Evolutionary conservation across 2,797 vertebrate species (phyloP), one percentile per base, ranked within the genome.

Genomic region (Sebastes itinus): DNA sequence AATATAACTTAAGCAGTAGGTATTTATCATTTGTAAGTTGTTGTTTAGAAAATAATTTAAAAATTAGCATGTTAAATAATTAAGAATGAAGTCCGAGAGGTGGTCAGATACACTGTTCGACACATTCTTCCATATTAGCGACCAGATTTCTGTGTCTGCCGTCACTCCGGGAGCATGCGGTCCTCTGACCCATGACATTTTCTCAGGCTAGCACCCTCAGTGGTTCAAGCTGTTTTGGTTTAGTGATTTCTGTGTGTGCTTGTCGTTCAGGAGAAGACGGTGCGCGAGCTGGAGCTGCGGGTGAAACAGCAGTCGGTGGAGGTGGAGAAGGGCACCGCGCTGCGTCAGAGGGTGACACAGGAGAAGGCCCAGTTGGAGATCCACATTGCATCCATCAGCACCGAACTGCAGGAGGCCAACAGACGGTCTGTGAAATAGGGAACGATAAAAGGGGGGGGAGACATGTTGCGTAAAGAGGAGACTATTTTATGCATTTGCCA

Each of bases 361-460:
- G 97, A 99, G 86, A 99, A 98, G 92, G 67, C 84, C 4, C 96
- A 97, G 86, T 87, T 97, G 79, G 98, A 99, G 71, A 92, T 97
- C 80, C 93, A 92, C 16, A 94, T 96, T 73, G 93, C 94, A 28
- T 86, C 94, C 75, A 20, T 93, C 87, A 22, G 94, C 8, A 87
- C 85, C 5, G 96, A 99, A 71, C 94, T 99, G 35, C 96, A 98
- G 93, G 97, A 98, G 75, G 83, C 96, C 54, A 97, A 90, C 77
- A 91, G 89, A 88, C 90, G 94, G 96, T 96, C 69, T n/a, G 69
- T 74, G 25, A 77, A 20, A 46, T 18, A 11, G 55, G 16, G 27
- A 54, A 22, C 4, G 5, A 67, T 68, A 6, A 46, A 25, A 14
- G 1, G 38, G 35, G 30, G 27, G n/a, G 11, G 23, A 59, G 22